phyloP scores from a whole-genome alignment of 2,113 vertebrate species.

The Jaculus jaculus region DNA sequence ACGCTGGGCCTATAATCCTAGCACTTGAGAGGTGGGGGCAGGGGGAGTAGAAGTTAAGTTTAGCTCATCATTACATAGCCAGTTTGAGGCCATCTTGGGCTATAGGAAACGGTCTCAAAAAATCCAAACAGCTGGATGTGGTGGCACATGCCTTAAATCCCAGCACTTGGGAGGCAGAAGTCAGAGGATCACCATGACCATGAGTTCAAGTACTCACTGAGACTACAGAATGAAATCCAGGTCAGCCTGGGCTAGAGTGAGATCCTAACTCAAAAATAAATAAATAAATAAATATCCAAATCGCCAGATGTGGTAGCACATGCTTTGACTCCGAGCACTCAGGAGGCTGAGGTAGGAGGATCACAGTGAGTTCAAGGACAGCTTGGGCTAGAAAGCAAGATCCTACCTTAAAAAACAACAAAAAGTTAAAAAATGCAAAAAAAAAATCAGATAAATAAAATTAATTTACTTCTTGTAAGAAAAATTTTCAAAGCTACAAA shows the following conservation, averaged over 20 bases:
- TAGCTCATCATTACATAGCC: too few relatives aligned
- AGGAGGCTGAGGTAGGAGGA: too few relatives aligned
- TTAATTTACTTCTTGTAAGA: neutral
- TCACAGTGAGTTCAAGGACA: too few relatives aligned
- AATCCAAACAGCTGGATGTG: too few relatives aligned
- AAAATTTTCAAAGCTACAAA: slow-evolving; percentile 33
- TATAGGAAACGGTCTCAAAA: too few relatives aligned
- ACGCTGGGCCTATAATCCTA: neutral
- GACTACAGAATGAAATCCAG: neutral
- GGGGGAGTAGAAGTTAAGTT: neutral
- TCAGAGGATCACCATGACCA: neutral
- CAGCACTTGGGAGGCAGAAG: neutral
- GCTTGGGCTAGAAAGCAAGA: neutral
- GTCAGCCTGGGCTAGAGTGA: neutral
- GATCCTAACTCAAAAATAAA: neutral
- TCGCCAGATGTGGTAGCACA: too few relatives aligned
- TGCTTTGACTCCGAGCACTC: too few relatives aligned
- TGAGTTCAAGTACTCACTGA: neutral
- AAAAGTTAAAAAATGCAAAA: too few relatives aligned
- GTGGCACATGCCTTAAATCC: neutral
- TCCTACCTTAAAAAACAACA: neutral
- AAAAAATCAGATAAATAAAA: neutral
- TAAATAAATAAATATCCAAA: neutral
- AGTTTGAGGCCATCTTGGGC: too few relatives aligned
- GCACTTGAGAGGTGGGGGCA: too few relatives aligned